phyloP scores from a whole-genome alignment of 2,113 vertebrate species.

The Heterocephalus glaber region DNA sequence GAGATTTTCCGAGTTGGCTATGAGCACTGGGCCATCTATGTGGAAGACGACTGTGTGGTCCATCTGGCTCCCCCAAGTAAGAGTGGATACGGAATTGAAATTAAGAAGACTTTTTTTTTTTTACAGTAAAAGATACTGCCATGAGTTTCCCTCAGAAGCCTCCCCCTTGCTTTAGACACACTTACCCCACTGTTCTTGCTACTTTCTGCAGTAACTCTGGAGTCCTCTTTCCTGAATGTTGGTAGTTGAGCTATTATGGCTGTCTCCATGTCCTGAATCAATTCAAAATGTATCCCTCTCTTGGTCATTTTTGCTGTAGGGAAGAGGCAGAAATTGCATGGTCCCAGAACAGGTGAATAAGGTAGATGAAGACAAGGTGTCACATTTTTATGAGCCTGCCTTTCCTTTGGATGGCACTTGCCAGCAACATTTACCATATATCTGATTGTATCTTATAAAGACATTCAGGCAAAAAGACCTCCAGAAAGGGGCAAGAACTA shows the following conservation, averaged over 20 bases:
- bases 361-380: not conserved
- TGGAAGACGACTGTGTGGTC: slow-evolving; percentile 82
- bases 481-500: not conserved
- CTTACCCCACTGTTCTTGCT: not conserved
- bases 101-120: not conserved
- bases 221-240: not conserved
- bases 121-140: not conserved
- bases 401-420: not conserved
- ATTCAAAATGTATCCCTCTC: not conserved
- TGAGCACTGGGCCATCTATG: slow-evolving; percentile 83
- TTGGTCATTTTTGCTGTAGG: not conserved
- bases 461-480: not conserved
- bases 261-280: not conserved
- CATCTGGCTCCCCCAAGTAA: slow-evolving; percentile 81
- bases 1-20: slow-evolving; percentile 82
- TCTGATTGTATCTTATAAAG: not conserved
- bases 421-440: not conserved
- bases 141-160: not conserved
- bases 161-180: not conserved
- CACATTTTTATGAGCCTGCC: not conserved
- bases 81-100: not conserved
- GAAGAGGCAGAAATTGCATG: not conserved
- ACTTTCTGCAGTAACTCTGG: not conserved
- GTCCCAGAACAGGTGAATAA: not conserved
- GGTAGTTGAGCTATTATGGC: not conserved